Base-by-base conservation (phyloP, 2,113 vertebrate species). In the Oreotrochilus melanogaster region DNA sequence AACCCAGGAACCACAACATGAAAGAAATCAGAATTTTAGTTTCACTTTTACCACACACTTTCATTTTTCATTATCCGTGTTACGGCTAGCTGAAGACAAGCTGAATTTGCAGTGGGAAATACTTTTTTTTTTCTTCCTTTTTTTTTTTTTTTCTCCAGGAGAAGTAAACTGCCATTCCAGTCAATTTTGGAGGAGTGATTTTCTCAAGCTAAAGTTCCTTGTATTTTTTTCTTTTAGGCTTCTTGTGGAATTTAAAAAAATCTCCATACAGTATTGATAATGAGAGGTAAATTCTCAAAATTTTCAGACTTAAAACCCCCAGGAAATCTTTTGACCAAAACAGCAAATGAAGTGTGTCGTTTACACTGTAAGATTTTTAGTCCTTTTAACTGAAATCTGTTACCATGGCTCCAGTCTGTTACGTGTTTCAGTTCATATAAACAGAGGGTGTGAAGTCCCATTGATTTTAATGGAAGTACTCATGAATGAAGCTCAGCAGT, bases 391-490 rank as follows among this genome's bases (percentile, higher is more conserved):
- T 69, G 78, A n/a, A 22, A 47, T 80, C 67, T 90, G n/a, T 86
- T 94, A 31, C 56, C 45, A 18, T 50, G 43, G 86, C 37, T 70
- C 5, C 28, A 50, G 39, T 69, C 42, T 85, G 58, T 33, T n/a
- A n/a, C 8, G 4, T 53, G 37, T 72, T 72, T 42, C 45, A 37
- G 47, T 25, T 82, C 58, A 24, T 79, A 15, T 0, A 7, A 85
- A 21, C 43, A 67, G 87, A 73, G 67, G 6, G 4, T 56, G 72
- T 83, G 88, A 83, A 92, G 61, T 86, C 48, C 71, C 67, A 57
- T 84, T 80, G 90, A 96, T 96, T 93, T 84, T 92, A 42, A 45
- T 71, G 78, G 15, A 88, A 83, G 56, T 74, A 14, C 50, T 94
- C 61, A 42, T 94, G 94, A 96, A 93, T 96, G 93, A 86, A 94